Evolutionary conservation across 2,113 vertebrate species (phyloP).

Genomic region (Channa argus): DNA sequence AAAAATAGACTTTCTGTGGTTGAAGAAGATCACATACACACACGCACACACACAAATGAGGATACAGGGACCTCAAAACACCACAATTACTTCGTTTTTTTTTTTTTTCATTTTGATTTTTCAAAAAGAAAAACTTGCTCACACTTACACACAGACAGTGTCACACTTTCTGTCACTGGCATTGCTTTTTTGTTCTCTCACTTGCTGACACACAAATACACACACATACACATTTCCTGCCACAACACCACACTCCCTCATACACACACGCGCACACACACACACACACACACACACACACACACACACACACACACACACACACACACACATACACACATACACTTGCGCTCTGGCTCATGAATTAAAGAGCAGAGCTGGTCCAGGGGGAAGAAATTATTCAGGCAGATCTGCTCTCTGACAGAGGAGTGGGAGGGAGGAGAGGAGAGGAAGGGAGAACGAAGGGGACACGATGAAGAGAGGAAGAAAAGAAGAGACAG

Average conservation of each 20-base stretch:
- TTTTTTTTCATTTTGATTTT: constrained; percentile 28
- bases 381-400: constrained; percentile 82
- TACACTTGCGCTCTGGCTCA: constrained; percentile 63
- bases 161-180: constrained; percentile 67
- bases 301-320: no score
- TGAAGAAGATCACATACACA: constrained; percentile 44
- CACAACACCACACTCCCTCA: constrained; percentile 6
- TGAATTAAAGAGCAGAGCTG: constrained; percentile 81
- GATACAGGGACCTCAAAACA: constrained; percentile 30
- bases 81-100: constrained; percentile 52
- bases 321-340: constrained; percentile 26
- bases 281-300: constrained; percentile 24
- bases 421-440: constrained; percentile 69
- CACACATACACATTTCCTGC: constrained; percentile 38
- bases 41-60: constrained; percentile 1
- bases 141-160: constrained; percentile 28
- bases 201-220: constrained; percentile 69
- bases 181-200: constrained; percentile 64
- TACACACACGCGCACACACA: constrained; percentile 16
- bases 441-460: constrained; percentile 21
- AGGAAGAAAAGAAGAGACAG: constrained; percentile 12
- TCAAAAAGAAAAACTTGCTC: constrained; percentile 32
- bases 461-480: background rate
- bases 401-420: constrained; percentile 81
- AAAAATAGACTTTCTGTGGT: constrained; percentile 68